These are phyloP conservation scores for Sardina pilchardus DNA, from an alignment of 2,113 vertebrate genomes.

Conservation along the genomic window DNA sequence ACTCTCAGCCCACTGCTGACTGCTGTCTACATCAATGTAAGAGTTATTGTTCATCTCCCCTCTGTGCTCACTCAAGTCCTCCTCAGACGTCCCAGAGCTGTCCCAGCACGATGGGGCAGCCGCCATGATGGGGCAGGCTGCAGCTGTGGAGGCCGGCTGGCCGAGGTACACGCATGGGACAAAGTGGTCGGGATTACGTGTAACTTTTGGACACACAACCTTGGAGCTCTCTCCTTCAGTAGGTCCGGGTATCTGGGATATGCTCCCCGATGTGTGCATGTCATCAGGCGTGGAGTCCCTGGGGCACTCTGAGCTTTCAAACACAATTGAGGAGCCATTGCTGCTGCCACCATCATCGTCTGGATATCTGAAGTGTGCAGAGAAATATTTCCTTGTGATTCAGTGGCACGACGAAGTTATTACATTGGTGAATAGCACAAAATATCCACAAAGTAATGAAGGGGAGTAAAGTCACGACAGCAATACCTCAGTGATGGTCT, in stretches of 20 bases:
- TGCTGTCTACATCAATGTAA: slow-evolving; percentile 50
- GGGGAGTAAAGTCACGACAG: background rate
- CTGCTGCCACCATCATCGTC: slow-evolving; percentile 64
- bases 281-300: slow-evolving; percentile 3
- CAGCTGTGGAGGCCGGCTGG: slow-evolving; percentile 19
- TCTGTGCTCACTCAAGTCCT: slow-evolving; percentile 54
- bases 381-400: background rate
- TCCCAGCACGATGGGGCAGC: slow-evolving; percentile 48
- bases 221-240: slow-evolving; percentile 47
- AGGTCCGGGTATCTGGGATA: slow-evolving; percentile 23
- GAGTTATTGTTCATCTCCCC: slow-evolving; percentile 66
- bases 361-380: slow-evolving; percentile 16
- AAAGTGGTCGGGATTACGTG: slow-evolving; percentile 61
- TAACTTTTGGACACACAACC: slow-evolving; percentile 58
- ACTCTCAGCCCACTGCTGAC: slow-evolving; percentile 55
- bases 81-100: slow-evolving; percentile 53
- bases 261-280: slow-evolving; percentile 19
- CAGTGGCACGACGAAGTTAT: background rate
- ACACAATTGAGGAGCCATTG: slow-evolving; percentile 81
- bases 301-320: slow-evolving; percentile 73
- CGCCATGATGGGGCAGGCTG: slow-evolving; percentile 59
- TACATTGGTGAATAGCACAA: background rate
- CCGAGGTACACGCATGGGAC: slow-evolving; percentile 76
- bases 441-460: background rate
- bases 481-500: slow-evolving; percentile 5